A percentile compares a stretch with the other conserved stretches of the same genome.
These are phyloP conservation scores for Aix galericulata DNA, from an alignment of 2,113 vertebrate species.

Conservation along the genomic window DNA sequence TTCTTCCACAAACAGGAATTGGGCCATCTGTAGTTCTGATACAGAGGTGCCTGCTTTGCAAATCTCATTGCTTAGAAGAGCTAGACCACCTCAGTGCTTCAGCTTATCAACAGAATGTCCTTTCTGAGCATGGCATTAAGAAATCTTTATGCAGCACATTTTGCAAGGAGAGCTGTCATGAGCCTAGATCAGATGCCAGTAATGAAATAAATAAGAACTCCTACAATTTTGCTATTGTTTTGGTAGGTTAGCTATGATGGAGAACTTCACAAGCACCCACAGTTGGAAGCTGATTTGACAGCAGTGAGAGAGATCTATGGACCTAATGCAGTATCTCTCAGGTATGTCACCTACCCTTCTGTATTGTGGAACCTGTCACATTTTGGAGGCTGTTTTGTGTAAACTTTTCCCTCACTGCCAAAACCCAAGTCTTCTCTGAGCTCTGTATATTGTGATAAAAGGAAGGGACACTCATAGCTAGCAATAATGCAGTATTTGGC, in stretches of 20 bases:
- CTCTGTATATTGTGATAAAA: background rate
- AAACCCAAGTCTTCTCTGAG: background rate
- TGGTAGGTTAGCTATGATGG: constrained; percentile 87
- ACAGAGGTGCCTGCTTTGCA: background rate
- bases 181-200: background rate
- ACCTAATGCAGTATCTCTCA: constrained; percentile 90
- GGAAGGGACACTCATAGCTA: background rate
- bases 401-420: background rate
- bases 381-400: background rate
- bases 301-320: constrained; percentile 90
- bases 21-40: background rate
- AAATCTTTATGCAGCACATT: background rate
- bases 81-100: background rate
- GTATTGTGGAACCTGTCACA: background rate
- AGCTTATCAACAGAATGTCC: background rate
- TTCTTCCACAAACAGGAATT: background rate
- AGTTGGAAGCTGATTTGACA: constrained; percentile 87
- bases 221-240: background rate
- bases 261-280: constrained; percentile 89
- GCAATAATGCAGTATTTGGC: background rate
- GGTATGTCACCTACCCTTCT: constrained; percentile 62
- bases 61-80: background rate
- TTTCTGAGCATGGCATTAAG: background rate
- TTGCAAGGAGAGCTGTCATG: background rate
- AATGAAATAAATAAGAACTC: background rate